Percentiles rank a stretch among this genome's conserved stretches.
Conservation (phyloP, 1,140 invertebrate species). For the Polypedilum vanderplanki region DNA sequence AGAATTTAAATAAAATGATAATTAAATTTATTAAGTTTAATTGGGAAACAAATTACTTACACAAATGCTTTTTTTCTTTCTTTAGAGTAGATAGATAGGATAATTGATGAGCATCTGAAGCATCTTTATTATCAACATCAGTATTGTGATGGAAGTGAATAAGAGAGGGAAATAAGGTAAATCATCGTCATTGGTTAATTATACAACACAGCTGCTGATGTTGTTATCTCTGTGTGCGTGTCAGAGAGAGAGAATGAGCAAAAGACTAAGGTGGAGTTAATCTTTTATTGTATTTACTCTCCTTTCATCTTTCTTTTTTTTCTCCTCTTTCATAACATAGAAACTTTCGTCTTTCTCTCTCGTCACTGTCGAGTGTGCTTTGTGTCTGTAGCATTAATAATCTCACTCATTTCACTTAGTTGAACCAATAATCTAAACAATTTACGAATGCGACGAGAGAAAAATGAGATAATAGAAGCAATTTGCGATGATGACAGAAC, state of each 20-base stretch:
- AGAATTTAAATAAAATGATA: conserved; percentile 27
- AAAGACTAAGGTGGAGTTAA: conserved; percentile 1
- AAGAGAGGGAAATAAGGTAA: neutral
- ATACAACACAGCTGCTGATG: neutral
- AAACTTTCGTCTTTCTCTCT: neutral
- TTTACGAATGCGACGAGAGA: conserved; percentile 4
- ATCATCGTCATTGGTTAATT: conserved; percentile 9
- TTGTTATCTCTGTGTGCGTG: neutral
- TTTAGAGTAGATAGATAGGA: too few species aligned
- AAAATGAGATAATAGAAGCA: conserved; percentile 19
- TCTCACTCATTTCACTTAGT: conserved; percentile 5
- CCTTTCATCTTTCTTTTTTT: neutral
- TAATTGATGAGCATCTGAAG: too few species aligned
- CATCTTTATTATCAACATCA: too few species aligned
- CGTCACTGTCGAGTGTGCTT: neutral
- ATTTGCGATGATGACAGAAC: conserved; percentile 17
- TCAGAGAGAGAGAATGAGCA: too few species aligned
- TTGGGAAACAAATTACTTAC: conserved; percentile 28
- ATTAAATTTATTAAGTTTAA: conserved; percentile 29
- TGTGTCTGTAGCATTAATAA: conserved; percentile 4
- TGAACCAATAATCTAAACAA: conserved; percentile 19
- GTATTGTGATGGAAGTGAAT: too few species aligned
- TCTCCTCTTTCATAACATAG: neutral
- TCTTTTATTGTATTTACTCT: conserved; percentile 13
- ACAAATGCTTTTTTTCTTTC: neutral